phyloP scores from a whole-genome alignment of 2,113 vertebrate genomes.

The Hiodon tergisus region DNA sequence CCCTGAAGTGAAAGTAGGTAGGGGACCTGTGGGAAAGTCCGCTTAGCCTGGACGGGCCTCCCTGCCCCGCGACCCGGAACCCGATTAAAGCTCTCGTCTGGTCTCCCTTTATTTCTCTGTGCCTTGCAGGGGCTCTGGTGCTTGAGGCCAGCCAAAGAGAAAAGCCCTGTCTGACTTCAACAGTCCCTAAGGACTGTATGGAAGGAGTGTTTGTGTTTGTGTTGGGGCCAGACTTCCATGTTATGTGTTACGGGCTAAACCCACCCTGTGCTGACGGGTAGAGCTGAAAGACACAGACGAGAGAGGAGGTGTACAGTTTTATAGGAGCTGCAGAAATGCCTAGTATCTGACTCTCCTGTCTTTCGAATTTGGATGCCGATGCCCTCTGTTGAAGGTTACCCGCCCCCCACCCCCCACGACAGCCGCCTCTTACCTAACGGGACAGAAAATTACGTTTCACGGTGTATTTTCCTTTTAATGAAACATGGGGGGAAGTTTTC shows the following conservation, averaged over 20 bases:
- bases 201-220: constrained; percentile 30
- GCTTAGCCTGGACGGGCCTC: neutral
- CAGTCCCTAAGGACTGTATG: constrained; percentile 21
- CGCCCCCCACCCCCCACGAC: neutral
- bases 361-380: neutral
- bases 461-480: constrained; percentile 54
- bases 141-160: constrained; percentile 47
- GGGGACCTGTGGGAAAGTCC: constrained; percentile 56
- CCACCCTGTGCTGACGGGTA: constrained; percentile 30
- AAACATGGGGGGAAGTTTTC: constrained; percentile 52
- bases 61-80: constrained; percentile 28
- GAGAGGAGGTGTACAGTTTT: constrained; percentile 37
- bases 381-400: constrained; percentile 13
- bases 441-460: constrained; percentile 54
- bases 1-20: neutral
- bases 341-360: constrained; percentile 18
- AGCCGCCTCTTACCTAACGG: constrained; percentile 11
- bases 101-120: constrained; percentile 5
- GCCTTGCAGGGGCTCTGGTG: constrained; percentile 36
- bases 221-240: constrained; percentile 38
- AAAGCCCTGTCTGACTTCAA: constrained; percentile 22
- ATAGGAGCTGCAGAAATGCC: constrained; percentile 8
- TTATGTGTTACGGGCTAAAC: constrained; percentile 45
- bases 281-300: neutral
- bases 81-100: constrained; percentile 29